These are phyloP conservation scores for Arge pagana DNA, from an alignment of 2,888 invertebrate species.

Conservation along the genomic window DNA sequence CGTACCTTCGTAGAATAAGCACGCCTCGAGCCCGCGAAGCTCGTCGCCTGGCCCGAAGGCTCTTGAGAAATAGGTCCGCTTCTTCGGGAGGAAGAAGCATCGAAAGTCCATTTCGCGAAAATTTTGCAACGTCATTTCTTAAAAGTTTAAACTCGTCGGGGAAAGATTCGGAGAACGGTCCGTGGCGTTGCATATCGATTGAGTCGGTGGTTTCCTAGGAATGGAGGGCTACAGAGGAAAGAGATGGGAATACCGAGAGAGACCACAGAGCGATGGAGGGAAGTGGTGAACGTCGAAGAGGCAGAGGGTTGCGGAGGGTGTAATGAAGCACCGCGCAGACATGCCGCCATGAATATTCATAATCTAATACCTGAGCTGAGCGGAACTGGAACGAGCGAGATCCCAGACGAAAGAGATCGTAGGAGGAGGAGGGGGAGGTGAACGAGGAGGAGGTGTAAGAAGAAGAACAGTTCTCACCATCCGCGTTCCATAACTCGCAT, in stretches of 20 bases:
- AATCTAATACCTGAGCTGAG: conserved; percentile 57
- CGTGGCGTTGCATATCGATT: conserved; percentile 57
- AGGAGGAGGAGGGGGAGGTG: too few species aligned
- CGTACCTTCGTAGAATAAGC: not conserved
- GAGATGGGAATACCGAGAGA: conserved; percentile 24
- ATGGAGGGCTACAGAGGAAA: conserved; percentile 30
- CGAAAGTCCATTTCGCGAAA: conserved; percentile 16
- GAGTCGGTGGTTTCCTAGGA: conserved; percentile 41
- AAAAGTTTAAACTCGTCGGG: not conserved
- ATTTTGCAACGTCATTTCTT: not conserved
- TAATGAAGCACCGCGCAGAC: conserved; percentile 58
- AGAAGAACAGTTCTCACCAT: too few species aligned
- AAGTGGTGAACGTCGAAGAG: conserved; percentile 29
- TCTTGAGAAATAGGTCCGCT: too few species aligned
- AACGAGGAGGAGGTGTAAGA: conserved; percentile 4
- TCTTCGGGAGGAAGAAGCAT: not conserved
- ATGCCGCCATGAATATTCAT: conserved; percentile 59
- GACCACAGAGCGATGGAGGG: conserved; percentile 9
- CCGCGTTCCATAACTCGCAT: too few species aligned
- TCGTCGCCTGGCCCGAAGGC: not conserved
- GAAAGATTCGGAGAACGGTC: too few species aligned
- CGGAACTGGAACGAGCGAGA: conserved; percentile 14
- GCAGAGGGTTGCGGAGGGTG: conserved; percentile 43
- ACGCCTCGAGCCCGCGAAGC: conserved; percentile 3
- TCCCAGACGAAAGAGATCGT: too few species aligned